Base-by-base conservation (phyloP, 2,888 invertebrate species). In the Notocelia uddmanniana region DNA sequence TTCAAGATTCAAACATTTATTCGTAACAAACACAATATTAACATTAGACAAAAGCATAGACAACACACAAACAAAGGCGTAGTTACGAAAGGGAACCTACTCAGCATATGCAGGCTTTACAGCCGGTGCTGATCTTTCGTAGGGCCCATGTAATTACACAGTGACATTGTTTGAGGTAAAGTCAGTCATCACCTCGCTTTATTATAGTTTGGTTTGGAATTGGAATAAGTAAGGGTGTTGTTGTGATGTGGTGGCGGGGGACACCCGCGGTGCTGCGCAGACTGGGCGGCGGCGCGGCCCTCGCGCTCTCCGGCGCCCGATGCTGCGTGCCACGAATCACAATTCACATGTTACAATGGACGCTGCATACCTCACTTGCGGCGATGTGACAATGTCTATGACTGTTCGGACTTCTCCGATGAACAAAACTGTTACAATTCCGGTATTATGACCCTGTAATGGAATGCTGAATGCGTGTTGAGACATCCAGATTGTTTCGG, bases 401-500 rank as follows among this genome's bases (percentile, higher is more conserved):
- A 97, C 95, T 97, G 97, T 95, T 95, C 95, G 93, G 97, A 97
- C 95, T 97, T 97, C 95, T 97, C 97, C 85, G 97, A 98, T 89
- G 97, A 98, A 94, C 97, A 97, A 93, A 97, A 97, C 94, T 98
- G 97, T 95, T 95, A 96, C 94, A 84, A 83, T 76, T 88, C 91
- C 76, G 94, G 94, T 94, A 94, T 84, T 80, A 73, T 73, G 94
- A 74, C 75, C 73, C 80, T 69, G 71, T 81, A 79, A 80, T 84
- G 83, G 85, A 85, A 88, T 87, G 87, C 78, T 80, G 83, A 83
- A 83, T 86, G 81, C 79, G 81, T 81, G 76, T 79, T 76, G 68
- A 73, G 77, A 74, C 62, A 67, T 69, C 74, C 63, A 64, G 58
- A 74, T 75, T 76, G 60, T 72, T 71, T 66, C 64, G 58, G 55